A percentile compares a stretch with the other conserved stretches of the same genome.
phyloP scores from a whole-genome alignment of 2,888 invertebrate species.

The Tetranychus piercei region DNA sequence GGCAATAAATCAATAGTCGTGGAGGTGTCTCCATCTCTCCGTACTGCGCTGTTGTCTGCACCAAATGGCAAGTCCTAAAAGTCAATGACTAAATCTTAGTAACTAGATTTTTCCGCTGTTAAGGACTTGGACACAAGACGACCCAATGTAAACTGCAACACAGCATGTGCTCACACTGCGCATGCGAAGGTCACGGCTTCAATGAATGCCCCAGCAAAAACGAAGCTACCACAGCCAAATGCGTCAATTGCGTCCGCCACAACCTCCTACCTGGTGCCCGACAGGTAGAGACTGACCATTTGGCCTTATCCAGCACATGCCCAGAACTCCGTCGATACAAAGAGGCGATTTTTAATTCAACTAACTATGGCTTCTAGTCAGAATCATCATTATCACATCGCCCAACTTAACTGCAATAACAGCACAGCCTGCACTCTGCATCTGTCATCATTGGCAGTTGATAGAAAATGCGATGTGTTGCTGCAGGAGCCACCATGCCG shows the following conservation, averaged over 20 bases:
- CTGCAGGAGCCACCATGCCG: not conserved
- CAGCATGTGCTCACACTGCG: too few relatives aligned
- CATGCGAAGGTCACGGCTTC: too few relatives aligned
- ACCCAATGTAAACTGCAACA: too few relatives aligned
- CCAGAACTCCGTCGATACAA: not conserved
- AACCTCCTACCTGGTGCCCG: not conserved
- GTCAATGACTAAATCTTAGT: too few relatives aligned
- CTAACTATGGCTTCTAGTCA: not conserved
- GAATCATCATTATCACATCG: not conserved
- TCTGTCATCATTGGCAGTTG: not conserved
- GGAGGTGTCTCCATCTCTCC: slow-evolving; percentile 26
- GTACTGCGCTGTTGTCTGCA: slow-evolving; percentile 41
- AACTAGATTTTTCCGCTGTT: too few relatives aligned
- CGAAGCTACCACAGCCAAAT: not conserved
- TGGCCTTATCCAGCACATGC: not conserved
- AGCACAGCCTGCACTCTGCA: not conserved
- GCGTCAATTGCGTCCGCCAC: not conserved
- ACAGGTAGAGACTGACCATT: not conserved
- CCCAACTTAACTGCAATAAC: not conserved
- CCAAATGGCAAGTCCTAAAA: too few relatives aligned
- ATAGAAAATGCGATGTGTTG: not conserved
- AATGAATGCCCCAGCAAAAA: not conserved
- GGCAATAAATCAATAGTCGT: too few relatives aligned
- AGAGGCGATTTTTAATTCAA: not conserved
- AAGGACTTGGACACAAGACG: too few relatives aligned